Base-by-base conservation (phyloP, 1,140 invertebrate species). In the Lasaia peninsularis region DNA sequence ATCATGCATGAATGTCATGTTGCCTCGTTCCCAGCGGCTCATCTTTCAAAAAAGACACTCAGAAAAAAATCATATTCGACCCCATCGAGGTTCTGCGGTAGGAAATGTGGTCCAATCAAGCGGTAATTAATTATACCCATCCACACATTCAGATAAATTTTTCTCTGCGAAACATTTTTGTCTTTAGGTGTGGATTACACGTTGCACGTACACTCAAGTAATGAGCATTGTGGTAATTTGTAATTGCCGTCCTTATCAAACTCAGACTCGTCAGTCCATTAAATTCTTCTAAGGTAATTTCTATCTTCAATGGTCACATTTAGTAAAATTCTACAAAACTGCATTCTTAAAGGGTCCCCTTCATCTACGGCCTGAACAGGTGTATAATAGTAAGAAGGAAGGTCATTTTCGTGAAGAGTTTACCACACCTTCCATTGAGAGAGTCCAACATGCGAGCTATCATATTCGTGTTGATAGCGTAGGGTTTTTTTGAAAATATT, bases 1-100 rank as follows among this genome's bases (percentile, higher is more conserved):
- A 34, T 52, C 51, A 33, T 34, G 51, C 32, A 52, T 32, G 51
- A 33, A 52, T 52, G 34, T 52, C 32, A 52, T 34, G 51, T 52
- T 35, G 34, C 34, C 34, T 35, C n/a, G n/a, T 35, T 35, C 34
- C n/a, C 6, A 35, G n/a, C 32, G 51, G 51, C 51, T 34, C 51
- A 34, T 52, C 28, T 33, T 35, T 35, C 49, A 31, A 0, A 50
- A 50, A 50, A 50, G 21, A 50, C 49, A 20, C 18, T 31, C 11
- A 31, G 49, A 50, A 50, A 50, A 50, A n/a, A n/a, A n/a, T 35
- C 34, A 35, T 35, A 14, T 35, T 35, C 34, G 12, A 35, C 34
- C 34, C 1, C n/a, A 35, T 35, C 34, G 34, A 14, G n/a, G 34
- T 35, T 35, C 34, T 35, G 33, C 11, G 33, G 2, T 35, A 35